These are phyloP conservation scores for Nyctalus aviator DNA, from an alignment of 2,797 vertebrate genomes.

Conservation along the genomic window DNA sequence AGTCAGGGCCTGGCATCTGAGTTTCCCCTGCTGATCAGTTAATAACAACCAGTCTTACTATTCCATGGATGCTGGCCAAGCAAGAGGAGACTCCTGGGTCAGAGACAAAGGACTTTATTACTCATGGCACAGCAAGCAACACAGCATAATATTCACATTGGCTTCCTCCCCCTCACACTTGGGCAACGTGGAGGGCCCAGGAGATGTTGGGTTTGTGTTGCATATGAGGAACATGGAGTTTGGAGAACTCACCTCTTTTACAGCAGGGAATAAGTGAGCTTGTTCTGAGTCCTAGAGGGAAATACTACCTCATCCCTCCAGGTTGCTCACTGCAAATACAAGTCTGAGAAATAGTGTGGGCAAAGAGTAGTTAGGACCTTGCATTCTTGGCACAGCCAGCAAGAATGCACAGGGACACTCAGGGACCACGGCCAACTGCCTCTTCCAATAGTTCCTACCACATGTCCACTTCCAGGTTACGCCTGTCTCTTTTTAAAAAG, in stretches of 20 bases:
- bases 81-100: background rate
- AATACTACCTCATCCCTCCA: background rate
- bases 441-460: background rate
- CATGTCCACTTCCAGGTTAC: background rate
- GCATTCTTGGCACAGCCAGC: background rate
- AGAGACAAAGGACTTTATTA: slow-evolving; percentile 1
- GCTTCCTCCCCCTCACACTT: background rate
- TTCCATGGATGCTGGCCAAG: slow-evolving; percentile 10
- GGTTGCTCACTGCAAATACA: background rate
- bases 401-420: background rate
- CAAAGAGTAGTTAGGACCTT: background rate
- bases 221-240: background rate
- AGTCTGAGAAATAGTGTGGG: background rate
- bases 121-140: background rate
- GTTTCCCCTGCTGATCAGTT: background rate
- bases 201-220: background rate
- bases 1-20: background rate
- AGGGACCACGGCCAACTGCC: background rate
- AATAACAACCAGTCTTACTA: background rate
- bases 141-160: background rate
- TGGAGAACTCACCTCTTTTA: background rate
- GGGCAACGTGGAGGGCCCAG: background rate
- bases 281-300: background rate
- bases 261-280: background rate
- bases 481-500: background rate